Conservation (phyloP, 2,113 vertebrate species). For the Hystrix brachyura region DNA sequence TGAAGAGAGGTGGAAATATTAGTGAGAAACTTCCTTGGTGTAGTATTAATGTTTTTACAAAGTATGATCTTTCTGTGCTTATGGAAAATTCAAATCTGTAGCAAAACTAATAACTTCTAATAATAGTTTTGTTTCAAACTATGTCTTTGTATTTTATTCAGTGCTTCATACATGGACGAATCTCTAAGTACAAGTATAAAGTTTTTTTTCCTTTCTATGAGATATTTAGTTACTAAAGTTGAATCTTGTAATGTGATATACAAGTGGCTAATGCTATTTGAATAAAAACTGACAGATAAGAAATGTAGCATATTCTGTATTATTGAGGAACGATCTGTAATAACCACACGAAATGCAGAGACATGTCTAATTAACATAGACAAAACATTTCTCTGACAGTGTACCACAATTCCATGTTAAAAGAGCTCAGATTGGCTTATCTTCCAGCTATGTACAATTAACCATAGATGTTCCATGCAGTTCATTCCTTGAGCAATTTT, state of each 20-base stretch:
- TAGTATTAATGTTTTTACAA: background rate
- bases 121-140: slow-evolving; percentile 33
- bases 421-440: background rate
- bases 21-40: slow-evolving; percentile 44
- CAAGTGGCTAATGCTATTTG: background rate
- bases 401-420: background rate
- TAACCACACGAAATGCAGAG: background rate
- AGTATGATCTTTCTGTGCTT: slow-evolving; percentile 14
- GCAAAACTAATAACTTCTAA: slow-evolving; percentile 65
- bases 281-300: slow-evolving; percentile 33
- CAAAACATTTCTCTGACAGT: background rate
- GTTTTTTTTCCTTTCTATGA: background rate
- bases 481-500: background rate
- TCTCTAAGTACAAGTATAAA: background rate
- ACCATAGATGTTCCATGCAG: background rate
- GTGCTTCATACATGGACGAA: background rate
- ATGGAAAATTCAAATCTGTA: slow-evolving; percentile 55
- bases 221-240: slow-evolving; percentile 21
- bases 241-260: background rate
- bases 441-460: background rate
- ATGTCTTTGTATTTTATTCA: slow-evolving; percentile 5
- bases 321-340: background rate
- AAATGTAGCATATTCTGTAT: slow-evolving; percentile 7
- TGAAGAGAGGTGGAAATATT: background rate
- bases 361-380: background rate